Base-by-base conservation (phyloP, 2,113 vertebrate genomes). In the Protobothrops mucrosquamatus region DNA sequence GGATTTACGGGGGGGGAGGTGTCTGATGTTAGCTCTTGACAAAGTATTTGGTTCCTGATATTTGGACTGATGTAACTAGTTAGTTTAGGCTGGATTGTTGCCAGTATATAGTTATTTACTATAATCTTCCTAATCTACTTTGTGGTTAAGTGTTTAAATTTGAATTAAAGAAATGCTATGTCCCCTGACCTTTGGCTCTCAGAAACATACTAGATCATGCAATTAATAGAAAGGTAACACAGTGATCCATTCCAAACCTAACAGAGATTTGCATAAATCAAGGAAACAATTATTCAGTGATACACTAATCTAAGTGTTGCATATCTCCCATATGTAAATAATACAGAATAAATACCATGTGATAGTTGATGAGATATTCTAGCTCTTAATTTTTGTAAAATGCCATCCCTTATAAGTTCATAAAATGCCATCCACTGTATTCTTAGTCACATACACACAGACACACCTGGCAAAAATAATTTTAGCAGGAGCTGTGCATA, bases 221-320 rank as follows among this genome's bases (percentile, higher is more conserved):
- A 92, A 56, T 69, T 90, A 64, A 69, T 69, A 94, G 88, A 96
- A 89, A 95, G 94, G 64, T 93, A 94, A 29, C 2, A 81, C 20
- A 11, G 94, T 88, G 91, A 95, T 93, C 92, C 95, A 29, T 95
- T 92, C 54, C 61, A 95, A 94, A 94, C 39, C 48, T 94, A 96
- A 92, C 51, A 92, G 46, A 61, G 64, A 59, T 96, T 96, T 96
- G 91, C 96, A 96, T 96, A 95, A 94, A 93, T 96, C 96, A 95
- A 94, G 95, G 93, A 94, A 92, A 96, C 94, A 94, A 94, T 89
- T 94, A 85, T 3, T 2, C 14, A 43, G 56, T 81, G 59, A 88
- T 9, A 51, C 39, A 89, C 88, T 92, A 88, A 93, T 54, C 48
- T 9, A 89, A 46, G n/a, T 12, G 48, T 81, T 91, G 64, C 52